phyloP scores from a whole-genome alignment of 2,888 invertebrate species.

The Phymatocera aterrima region DNA sequence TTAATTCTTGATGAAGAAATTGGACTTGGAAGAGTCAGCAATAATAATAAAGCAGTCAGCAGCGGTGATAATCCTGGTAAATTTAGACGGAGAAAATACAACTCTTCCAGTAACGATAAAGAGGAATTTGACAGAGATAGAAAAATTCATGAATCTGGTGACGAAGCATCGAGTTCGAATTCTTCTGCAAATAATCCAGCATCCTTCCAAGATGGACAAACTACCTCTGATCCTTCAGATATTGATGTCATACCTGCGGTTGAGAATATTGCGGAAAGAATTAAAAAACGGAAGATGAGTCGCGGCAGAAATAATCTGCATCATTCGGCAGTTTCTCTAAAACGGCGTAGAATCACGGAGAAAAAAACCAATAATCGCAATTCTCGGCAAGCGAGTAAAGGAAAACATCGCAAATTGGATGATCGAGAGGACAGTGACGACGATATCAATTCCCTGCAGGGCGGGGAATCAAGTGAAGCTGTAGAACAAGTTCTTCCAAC shows the following conservation, averaged over 20 bases:
- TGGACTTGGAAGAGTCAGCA: slow-evolving; percentile 49
- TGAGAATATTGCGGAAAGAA: slow-evolving; percentile 71
- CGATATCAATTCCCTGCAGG: background rate
- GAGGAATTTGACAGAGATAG: slow-evolving; percentile 30
- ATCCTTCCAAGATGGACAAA: background rate
- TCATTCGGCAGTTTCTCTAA: background rate
- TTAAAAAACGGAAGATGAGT: slow-evolving; percentile 67
- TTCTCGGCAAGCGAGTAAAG: background rate
- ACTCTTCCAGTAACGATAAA: slow-evolving; percentile 28
- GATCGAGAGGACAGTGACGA: background rate
- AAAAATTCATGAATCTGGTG: slow-evolving; percentile 43
- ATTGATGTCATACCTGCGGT: slow-evolving; percentile 51
- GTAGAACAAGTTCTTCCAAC: background rate
- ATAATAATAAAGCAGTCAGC: slow-evolving; percentile 52
- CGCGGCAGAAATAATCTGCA: slow-evolving; percentile 38
- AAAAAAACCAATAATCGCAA: background rate
- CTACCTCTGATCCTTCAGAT: background rate
- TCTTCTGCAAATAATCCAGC: slow-evolving; percentile 10
- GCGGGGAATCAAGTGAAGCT: background rate
- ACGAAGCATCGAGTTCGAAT: slow-evolving; percentile 48
- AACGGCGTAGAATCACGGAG: background rate
- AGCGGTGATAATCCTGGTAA: slow-evolving; percentile 41
- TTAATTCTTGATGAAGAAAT: slow-evolving; percentile 56
- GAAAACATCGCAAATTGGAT: background rate
- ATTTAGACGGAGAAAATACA: slow-evolving; percentile 48